These are phyloP conservation scores for Spicauda simplicius DNA, from an alignment of 2,888 invertebrate genomes.

Conservation along the genomic window DNA sequence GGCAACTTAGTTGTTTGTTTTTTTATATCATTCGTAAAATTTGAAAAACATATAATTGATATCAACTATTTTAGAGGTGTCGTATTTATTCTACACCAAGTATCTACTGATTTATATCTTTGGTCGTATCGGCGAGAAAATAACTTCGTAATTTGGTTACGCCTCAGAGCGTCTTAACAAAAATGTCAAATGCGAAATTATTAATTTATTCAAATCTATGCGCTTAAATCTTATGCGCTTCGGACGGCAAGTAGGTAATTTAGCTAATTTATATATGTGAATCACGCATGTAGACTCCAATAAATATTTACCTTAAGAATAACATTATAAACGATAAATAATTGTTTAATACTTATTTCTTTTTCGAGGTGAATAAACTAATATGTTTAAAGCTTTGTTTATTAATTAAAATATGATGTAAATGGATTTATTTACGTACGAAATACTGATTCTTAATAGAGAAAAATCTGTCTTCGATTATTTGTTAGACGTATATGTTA, in stretches of 20 bases:
- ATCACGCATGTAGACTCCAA: not conserved
- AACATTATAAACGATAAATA: not conserved
- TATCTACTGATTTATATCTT: not conserved
- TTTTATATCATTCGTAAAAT: too few relatives aligned
- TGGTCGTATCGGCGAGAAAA: slow-evolving; percentile 12
- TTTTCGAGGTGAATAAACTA: too few relatives aligned
- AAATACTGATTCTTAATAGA: too few relatives aligned
- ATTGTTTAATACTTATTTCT: not conserved
- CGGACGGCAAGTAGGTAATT: not conserved
- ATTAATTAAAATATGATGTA: too few relatives aligned
- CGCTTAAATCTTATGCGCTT: not conserved
- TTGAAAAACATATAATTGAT: too few relatives aligned
- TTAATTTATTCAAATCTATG: slow-evolving; percentile 8
- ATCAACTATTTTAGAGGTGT: too few relatives aligned
- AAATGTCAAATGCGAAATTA: slow-evolving; percentile 14
- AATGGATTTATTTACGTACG: too few relatives aligned
- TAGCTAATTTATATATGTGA: not conserved
- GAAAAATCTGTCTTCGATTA: too few relatives aligned
- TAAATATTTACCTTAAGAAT: not conserved
- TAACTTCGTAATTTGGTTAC: slow-evolving; percentile 18
- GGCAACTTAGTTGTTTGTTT: too few relatives aligned
- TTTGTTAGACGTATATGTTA: too few relatives aligned
- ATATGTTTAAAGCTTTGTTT: too few relatives aligned
- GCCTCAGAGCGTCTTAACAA: slow-evolving; percentile 1
- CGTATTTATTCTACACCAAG: not conserved